Evolutionary conservation across 2,797 vertebrate genomes (phyloP).

Genomic region (Vipera ursinii): DNA sequence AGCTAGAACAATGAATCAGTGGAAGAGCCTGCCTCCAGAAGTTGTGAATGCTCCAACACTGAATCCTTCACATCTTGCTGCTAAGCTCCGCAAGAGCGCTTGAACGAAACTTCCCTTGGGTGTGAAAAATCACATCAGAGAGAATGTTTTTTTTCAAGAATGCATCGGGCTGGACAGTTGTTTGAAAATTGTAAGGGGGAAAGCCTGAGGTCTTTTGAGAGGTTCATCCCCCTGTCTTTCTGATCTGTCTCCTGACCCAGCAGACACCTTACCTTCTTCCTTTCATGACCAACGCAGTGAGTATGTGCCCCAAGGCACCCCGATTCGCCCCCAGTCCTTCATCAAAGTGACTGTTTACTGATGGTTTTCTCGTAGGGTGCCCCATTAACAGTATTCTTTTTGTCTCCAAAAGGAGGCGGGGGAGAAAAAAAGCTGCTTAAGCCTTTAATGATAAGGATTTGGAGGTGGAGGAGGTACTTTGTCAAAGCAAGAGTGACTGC

Average conservation of each 20-base stretch:
- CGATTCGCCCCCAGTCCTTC: conserved; percentile 71
- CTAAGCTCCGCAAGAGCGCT: not conserved
- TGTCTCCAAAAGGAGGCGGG: conserved; percentile 84
- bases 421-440: conserved; percentile 42
- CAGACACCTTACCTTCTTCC: conserved; percentile 79
- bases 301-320: conserved; percentile 70
- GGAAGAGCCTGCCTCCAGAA: too few relatives aligned
- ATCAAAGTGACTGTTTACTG: conserved; percentile 96
- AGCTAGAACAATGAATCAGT: too few relatives aligned
- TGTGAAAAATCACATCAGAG: not conserved
- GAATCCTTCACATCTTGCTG: not conserved
- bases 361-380: conserved; percentile 87
- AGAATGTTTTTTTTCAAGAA: not conserved
- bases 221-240: conserved; percentile 37
- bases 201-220: conserved; percentile 58
- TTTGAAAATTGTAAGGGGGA: conserved; percentile 40
- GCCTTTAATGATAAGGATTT: conserved; percentile 83
- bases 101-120: not conserved
- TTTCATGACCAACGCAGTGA: conserved; percentile 79
- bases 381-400: conserved; percentile 78
- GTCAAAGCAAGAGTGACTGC: conserved; percentile 55
- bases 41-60: not conserved
- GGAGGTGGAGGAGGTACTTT: conserved; percentile 45
- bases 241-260: conserved; percentile 67
- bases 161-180: not conserved